Evolutionary conservation across 2,888 invertebrate genomes (phyloP).

Genomic region (Campoletis raptor): DNA sequence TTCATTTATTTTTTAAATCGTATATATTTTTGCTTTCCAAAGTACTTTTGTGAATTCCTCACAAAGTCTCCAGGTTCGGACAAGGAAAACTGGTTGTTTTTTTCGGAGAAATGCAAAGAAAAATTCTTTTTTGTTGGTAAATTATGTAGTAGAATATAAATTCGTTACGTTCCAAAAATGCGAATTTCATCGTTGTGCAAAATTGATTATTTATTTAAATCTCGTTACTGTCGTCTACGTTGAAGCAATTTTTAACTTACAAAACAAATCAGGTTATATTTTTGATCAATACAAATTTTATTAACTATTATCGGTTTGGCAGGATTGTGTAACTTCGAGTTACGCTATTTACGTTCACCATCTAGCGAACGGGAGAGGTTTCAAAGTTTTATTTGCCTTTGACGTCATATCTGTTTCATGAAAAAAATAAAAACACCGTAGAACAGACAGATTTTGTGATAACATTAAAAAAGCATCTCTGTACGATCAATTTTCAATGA

Average conservation of each 20-base stretch:
- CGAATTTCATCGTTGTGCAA: not conserved
- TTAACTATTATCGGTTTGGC: slow-evolving; percentile 14
- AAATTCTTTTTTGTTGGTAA: not conserved
- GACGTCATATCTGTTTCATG: not conserved
- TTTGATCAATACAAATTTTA: not conserved
- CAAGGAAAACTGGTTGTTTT: not conserved
- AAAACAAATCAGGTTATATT: not conserved
- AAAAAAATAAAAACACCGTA: not conserved
- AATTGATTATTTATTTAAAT: not conserved
- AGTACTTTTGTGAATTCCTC: not conserved
- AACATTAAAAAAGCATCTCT: not conserved
- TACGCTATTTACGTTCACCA: slow-evolving; percentile 3
- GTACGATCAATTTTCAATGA: not conserved
- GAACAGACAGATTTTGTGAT: not conserved
- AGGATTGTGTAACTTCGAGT: slow-evolving; percentile 6
- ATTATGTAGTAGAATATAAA: not conserved
- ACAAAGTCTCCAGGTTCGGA: not conserved
- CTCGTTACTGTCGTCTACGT: not conserved
- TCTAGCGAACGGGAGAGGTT: not conserved
- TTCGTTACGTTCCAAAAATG: not conserved
- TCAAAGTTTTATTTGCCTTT: not conserved
- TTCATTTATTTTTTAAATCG: not conserved
- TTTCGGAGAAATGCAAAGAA: not conserved
- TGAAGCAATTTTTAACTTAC: slow-evolving; percentile 6
- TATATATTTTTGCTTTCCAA: not conserved